phyloP scores from a whole-genome alignment of 2,113 vertebrate species.

The Fulmarus glacialis region DNA sequence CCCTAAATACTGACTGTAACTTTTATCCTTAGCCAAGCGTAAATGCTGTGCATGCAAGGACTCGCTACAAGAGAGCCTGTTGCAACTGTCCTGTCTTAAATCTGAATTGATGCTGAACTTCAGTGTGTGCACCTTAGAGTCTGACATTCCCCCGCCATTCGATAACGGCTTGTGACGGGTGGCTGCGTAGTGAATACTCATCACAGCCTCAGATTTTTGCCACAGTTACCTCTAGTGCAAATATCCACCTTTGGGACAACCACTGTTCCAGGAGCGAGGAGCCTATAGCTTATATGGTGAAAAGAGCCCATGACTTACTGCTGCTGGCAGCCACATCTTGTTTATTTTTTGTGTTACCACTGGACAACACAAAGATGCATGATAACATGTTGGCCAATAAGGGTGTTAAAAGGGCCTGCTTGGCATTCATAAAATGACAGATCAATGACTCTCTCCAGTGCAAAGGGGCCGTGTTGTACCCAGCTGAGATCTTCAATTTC shows the following conservation, averaged over 20 bases:
- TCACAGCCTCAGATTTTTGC: not conserved
- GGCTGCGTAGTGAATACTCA: not conserved
- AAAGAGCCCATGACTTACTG: not conserved
- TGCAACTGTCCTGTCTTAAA: not conserved
- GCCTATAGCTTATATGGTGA: not conserved
- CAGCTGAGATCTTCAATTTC: not conserved
- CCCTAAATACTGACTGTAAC: not conserved
- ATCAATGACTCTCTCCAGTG: not conserved
- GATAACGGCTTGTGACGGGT: accelerated
- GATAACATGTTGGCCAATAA: not conserved
- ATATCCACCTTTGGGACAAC: not conserved
- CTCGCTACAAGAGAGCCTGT: not conserved
- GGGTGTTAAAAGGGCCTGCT: not conserved
- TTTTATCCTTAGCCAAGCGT: not conserved
- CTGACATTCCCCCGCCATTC: not conserved
- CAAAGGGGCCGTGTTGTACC: not conserved
- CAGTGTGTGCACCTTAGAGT: not conserved
- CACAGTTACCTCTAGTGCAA: not conserved
- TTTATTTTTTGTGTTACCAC: not conserved
- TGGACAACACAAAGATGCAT: not conserved
- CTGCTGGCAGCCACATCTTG: not conserved
- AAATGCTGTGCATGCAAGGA: not conserved
- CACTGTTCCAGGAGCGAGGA: not conserved
- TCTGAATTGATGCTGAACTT: not conserved
- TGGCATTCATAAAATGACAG: not conserved